Evolutionary conservation across 2,888 invertebrate species (phyloP), one percentile per base, ranked within the genome.

Genomic region (Bembecia ichneumoniformis): DNA sequence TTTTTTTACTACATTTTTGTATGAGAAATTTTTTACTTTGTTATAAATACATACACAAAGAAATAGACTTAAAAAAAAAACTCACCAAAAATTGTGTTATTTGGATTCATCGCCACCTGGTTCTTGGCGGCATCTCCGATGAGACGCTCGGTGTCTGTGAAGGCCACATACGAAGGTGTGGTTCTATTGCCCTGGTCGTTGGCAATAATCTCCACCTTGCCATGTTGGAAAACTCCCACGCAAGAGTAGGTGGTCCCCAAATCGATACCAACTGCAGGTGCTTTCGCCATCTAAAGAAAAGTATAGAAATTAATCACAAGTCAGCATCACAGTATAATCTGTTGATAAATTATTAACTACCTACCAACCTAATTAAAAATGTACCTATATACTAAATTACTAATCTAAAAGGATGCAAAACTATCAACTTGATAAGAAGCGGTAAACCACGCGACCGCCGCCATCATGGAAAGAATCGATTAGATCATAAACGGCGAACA

Each of bases 201-300:
- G 76, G 95, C 95, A 82, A 95, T 95, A 78, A 95, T 95, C 86
- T 95, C 95, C 68, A 95, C 94, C 86, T 94, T 95, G 58, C 95
- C 95, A 84, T 95, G 94, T 87, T 95, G 94, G 90, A 96, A 96
- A 58, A 96, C 96, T 66, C 96, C 96, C 61, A 96, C 96, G 73
- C 96, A 96, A 50, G 96, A 97, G 86, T 97, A 97, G 58, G 97
- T 97, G 63, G 97, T 97, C 62, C 97, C 97, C 84, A 97, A 90
- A 90, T 97, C 97, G 87, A 97, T 97, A 90, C 97, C 97, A 74
- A 97, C 93, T 77, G 95, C 95, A 73, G 94, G 95, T 90, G 94
- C 92, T 86, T 93, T 93, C 48, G 89, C 77, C 89, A 89, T 90
- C 89, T 90, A 70, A 3, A 74, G 77, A 67, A 66, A 70, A 57